These are phyloP conservation scores for Opisthocomus hoazin DNA, from an alignment of 2,113 vertebrate genomes.

Conservation along the genomic window DNA sequence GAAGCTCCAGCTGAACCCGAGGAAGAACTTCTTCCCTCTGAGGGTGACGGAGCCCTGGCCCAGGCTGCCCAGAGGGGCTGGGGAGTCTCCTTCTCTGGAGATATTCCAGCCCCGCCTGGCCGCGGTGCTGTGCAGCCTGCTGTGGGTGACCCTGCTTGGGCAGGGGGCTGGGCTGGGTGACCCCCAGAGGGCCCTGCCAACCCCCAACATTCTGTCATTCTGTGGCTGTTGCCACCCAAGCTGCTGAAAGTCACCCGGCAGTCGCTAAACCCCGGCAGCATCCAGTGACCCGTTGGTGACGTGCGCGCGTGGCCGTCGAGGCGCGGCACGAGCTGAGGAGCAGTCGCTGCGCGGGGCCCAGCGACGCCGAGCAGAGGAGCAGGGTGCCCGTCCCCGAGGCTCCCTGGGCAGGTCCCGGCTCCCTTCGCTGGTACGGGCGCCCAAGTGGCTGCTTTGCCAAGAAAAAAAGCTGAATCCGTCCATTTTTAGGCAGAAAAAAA, in stretches of 20 bases:
- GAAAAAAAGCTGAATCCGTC: neutral
- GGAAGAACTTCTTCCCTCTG: too few relatives aligned
- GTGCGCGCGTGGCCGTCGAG: fast-evolving
- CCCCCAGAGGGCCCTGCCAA: too few relatives aligned
- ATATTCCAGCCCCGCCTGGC: too few relatives aligned
- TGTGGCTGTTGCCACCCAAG: neutral
- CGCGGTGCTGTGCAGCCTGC: too few relatives aligned
- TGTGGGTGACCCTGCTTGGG: too few relatives aligned
- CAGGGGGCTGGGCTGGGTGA: too few relatives aligned
- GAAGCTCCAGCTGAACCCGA: too few relatives aligned
- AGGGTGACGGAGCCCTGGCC: too few relatives aligned
- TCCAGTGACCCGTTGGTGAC: fast-evolving
- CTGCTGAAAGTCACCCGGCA: neutral
- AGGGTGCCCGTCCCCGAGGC: neutral
- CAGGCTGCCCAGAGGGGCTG: too few relatives aligned
- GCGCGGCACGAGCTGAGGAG: neutral
- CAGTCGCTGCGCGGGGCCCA: neutral
- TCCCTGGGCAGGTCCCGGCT: neutral
- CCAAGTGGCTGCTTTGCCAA: neutral
- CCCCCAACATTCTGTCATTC: too few relatives aligned
- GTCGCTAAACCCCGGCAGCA: neutral
- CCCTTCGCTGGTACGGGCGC: neutral
- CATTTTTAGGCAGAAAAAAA: neutral
- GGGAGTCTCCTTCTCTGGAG: too few relatives aligned
- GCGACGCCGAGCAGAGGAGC: neutral